Base-by-base conservation (phyloP, 2,113 vertebrate species). In the Salvelinus sp. region DNA sequence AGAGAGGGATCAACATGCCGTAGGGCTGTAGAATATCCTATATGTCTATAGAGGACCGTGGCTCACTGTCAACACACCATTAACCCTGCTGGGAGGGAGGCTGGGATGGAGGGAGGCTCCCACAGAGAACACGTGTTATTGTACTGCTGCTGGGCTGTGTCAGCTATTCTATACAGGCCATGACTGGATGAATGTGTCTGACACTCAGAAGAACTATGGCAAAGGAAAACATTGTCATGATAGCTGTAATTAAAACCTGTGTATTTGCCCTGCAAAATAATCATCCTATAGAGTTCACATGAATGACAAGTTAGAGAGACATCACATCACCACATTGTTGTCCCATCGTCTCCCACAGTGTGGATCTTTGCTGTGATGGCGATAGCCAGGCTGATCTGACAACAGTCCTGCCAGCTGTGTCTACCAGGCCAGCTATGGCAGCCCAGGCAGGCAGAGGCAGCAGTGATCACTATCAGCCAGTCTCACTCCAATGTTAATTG, bases 401-500 rank as follows among this genome's bases (percentile, higher is more conserved):
- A 22, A 22, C 58, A 22, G 58, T 23, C 58, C 58, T 62, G 58
- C 4, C 58, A 10, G 58, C 18, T 62, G 20, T 62, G 58, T 62
- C n/a, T n/a, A 7, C 50, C 50, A 54, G 50, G 50, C 50, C 23
- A 66, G 64, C 64, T 18, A 28, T 28, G 64, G 28, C 64, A 16
- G 27, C 9, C 64, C 64, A 66, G 64, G 30, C 30, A 68, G 30
- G 38, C 38, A 12, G 4, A 68, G 66, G 27, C 66, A 68, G 27
- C 66, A 68, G 12, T 54, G 14, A 54, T 54, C 50, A 25, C 60
- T 13, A 63, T 63, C 60, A 63, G 60, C 23, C 60, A 66, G 20
- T 6, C 68, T 22, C 38, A 23, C 68, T 47, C 71, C 78, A 71
- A 62, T 71, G 86, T 75, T 91, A 92, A 92, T 91, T 88, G 83